Evolutionary conservation across 2,888 invertebrate genomes (phyloP), one percentile per base, ranked within the genome.

Genomic region (Lydus trimaculatus): DNA sequence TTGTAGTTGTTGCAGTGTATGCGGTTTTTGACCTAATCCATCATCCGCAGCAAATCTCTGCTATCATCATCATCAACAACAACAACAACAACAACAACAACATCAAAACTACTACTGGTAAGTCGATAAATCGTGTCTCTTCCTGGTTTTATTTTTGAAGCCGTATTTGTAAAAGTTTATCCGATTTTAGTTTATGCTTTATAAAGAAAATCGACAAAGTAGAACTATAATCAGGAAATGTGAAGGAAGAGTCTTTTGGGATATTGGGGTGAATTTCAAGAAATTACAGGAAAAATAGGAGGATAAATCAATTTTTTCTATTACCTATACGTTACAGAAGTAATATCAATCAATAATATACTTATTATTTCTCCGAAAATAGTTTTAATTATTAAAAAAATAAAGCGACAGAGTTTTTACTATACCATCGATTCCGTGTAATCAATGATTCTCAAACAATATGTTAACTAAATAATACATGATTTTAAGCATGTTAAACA

Each of bases 1-100:
- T 68, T 65, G 64, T n/a, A n/a, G n/a, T 61, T 62, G 39, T 60
- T 59, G 63, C 43, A 39, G 62, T n/a, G 3, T 43, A 13, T 36
- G 36, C 13, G 13, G 20, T 43, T 39, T 65, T 65, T 39, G 64
- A 20, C 58, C 52, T 66, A 69, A 69, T 65, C 67, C 65, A 65
- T 68, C 68, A 68, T 58, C n/a, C 65, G 31, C 20, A 36, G 58
- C 60, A 58, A 69, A 64, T 69, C 64, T 62, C 64, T 61, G 52
- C 56, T n/a, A 28, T 6, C 7, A 56, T 5, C 28, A 56, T 15
- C 66, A 28, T 15, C 62, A 36, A 36, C n/a, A n/a, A n/a, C n/a
- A n/a, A n/a, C n/a, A n/a, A n/a, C n/a, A n/a, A n/a, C n/a, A n/a
- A n/a, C n/a, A n/a, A n/a, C n/a, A 56, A 5, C 28, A 56, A 25